A percentile compares a stretch with the other conserved stretches of the same genome.
phyloP scores from a whole-genome alignment of 2,888 invertebrate species.

The Ophioninae sp. region DNA sequence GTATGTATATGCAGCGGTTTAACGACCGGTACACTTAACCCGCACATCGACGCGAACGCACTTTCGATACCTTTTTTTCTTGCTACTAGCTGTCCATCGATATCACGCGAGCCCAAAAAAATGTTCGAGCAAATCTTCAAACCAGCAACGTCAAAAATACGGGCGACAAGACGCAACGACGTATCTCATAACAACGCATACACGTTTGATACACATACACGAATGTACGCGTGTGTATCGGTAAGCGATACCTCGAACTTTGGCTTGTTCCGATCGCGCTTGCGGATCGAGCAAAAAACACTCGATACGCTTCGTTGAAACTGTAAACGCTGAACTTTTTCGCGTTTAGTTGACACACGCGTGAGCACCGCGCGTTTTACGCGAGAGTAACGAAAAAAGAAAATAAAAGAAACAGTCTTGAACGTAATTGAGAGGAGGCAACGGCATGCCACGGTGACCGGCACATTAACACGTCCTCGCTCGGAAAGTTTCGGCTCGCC shows the following conservation, averaged over 20 bases:
- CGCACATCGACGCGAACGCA: slow-evolving; percentile 30
- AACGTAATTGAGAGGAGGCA: slow-evolving; percentile 60
- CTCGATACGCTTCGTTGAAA: background rate
- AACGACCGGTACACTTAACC: slow-evolving; percentile 20
- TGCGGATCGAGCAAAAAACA: background rate
- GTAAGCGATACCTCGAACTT: slow-evolving; percentile 26
- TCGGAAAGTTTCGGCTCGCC: slow-evolving; percentile 74
- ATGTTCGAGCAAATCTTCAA: slow-evolving; percentile 8
- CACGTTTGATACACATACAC: slow-evolving; percentile 2
- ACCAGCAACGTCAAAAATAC: slow-evolving; percentile 31
- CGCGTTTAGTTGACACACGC: background rate
- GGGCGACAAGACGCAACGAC: slow-evolving; percentile 49
- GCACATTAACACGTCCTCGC: slow-evolving; percentile 76
- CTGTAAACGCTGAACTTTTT: background rate
- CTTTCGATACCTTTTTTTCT: slow-evolving; percentile 3
- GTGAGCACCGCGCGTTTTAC: background rate
- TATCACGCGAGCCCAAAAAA: background rate
- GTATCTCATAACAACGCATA: slow-evolving; percentile 52
- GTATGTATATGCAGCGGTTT: slow-evolving; percentile 32
- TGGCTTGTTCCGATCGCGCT: slow-evolving; percentile 1
- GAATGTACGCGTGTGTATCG: slow-evolving; percentile 15
- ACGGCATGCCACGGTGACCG: slow-evolving; percentile 76
- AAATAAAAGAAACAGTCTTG: slow-evolving; percentile 28
- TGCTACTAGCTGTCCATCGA: slow-evolving; percentile 19
- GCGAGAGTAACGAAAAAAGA: slow-evolving; percentile 37